A percentile compares a stretch with the other conserved stretches of the same genome.
Conservation (phyloP, 2,888 invertebrate species). For the Uloborus plumipes region DNA sequence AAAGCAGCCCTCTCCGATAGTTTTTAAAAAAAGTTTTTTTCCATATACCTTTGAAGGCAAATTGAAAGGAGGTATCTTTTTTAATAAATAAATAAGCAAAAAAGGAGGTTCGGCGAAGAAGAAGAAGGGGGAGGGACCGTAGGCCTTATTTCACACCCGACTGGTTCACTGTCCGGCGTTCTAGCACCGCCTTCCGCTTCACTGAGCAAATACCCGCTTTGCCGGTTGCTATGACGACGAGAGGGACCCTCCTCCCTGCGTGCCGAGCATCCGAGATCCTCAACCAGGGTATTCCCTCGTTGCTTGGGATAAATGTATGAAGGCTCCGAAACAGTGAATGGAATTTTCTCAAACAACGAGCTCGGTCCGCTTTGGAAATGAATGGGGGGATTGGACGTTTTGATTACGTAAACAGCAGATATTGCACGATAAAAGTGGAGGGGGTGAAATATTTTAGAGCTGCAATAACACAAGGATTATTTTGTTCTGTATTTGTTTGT, state of each 20-base stretch:
- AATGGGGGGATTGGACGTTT: too few species aligned
- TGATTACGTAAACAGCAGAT: too few species aligned
- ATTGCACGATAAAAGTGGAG: too few species aligned
- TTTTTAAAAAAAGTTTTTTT: constrained; percentile 9
- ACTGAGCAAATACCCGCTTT: constrained; percentile 62
- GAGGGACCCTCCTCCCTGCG: constrained; percentile 28
- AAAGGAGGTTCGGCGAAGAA: constrained; percentile 31
- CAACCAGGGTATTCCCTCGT: too few species aligned
- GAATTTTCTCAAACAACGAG: too few species aligned
- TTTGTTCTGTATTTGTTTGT: too few species aligned
- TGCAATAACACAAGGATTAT: too few species aligned
- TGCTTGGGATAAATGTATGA: too few species aligned
- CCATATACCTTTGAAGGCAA: constrained; percentile 44
- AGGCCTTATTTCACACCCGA: constrained; percentile 64
- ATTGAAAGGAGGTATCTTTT: constrained; percentile 52
- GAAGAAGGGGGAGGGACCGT: constrained; percentile 45
- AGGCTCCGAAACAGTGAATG: too few species aligned
- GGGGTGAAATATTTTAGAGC: too few species aligned
- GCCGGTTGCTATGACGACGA: constrained; percentile 56
- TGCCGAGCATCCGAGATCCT: too few species aligned
- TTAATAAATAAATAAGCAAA: constrained; percentile 40
- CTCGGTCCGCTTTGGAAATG: too few species aligned
- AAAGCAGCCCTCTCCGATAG: neutral
- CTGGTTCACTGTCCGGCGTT: constrained; percentile 59
- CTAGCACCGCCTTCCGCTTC: constrained; percentile 64